Evolutionary conservation across 2,797 vertebrate species (phyloP), one percentile per base, ranked within the genome.

Genomic region (Bradypodion pumilum): DNA sequence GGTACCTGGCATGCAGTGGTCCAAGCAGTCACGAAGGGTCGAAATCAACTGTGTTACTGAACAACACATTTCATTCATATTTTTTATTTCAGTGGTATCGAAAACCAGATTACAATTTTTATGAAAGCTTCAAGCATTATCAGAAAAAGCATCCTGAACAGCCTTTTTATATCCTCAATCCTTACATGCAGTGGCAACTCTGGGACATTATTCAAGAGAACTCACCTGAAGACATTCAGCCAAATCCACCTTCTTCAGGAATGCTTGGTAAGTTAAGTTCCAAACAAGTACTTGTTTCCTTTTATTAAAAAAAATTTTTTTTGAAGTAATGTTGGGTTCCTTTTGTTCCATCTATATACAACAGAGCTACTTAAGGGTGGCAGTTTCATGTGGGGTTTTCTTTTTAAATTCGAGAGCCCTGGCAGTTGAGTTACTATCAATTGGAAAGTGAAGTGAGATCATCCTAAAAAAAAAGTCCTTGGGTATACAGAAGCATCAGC

Each of bases 191-290:
- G 21, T 97, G 97, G 97, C 93, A 97, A 1, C 93, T 97, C 37
- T 97, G 96, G 96, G 94, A 97, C 70, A 87, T 97, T 75, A 89
- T 97, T 83, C 96, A 97, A 68, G 95, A 97, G 88, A 96, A 96
- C 83, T 93, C 96, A 27, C 42, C 92, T 6, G 96, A 97, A 78
- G 52, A 92, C 4, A 97, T 97, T 87, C 96, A 97, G 68, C 96
- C 96, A 81, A 96, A 97, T 66, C 96, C 96, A 19, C 96, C 96
- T 0, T 97, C 97, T 8, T 97, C 97, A 16, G 97, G 96, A 80
- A 95, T 96, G 94, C 95, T 96, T 1, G 97, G 97, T 97, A 88
- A 95, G 93, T 91, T 46, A 7, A 1, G 1, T 16, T 23, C 13
- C 42, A 37, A 73, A 46, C 25, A 49, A 82, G 78, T 76, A 52